Base-by-base conservation (phyloP, 37 sponge, comb jelly and placozoan genomes). In the Eunapius fragilis region DNA sequence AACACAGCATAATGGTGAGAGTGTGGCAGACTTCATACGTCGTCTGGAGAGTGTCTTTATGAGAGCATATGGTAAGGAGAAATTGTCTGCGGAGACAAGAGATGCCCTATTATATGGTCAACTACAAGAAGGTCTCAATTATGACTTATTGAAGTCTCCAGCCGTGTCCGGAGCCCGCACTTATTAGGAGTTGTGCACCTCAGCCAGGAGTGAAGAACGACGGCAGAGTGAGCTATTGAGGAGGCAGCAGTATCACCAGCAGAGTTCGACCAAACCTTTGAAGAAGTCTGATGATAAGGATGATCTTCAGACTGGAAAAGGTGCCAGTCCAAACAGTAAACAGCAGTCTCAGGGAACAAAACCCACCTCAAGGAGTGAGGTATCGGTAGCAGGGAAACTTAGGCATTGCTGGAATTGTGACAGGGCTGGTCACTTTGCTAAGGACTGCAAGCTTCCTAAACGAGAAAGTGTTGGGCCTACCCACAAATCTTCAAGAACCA, bases 191-290 rank as follows among this genome's bases (percentile, higher is more conserved):
- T 77, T 90, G 58, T 80, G 86, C 58, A 30, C 70, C 10, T 86
- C 91, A 45, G 86, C 91, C 24, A 85, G 73, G 37, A 76, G 31
- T 76, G 91, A 85, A 38, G 90, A 84, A 37, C 38, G 35, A 77
- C 85, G 85, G 68, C 76, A 50, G 36, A 10, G 25, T 7, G 85
- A 84, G 17, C 76, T 84, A 22, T 0, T 13, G 17, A 84, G 3
- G 50, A 80, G 85, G 26, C n/a, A 22, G 77, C 85, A 84, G 77
- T 84, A 84, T 47, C 76, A 33, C 32, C 75, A 75, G 50, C 27
- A 27, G 24, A 31, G n/a, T 48, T 9, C 13, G 0, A 24, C 82
- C 85, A 33, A 26, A 28, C 14, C 84, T 3, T 38, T 34, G 41
- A 37, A 38, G 6, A 41, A 41, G 3, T 41, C 41, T 9, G 41